These are phyloP conservation scores for Perccottus glenii DNA, from an alignment of 2,113 vertebrate species.

Conservation along the genomic window DNA sequence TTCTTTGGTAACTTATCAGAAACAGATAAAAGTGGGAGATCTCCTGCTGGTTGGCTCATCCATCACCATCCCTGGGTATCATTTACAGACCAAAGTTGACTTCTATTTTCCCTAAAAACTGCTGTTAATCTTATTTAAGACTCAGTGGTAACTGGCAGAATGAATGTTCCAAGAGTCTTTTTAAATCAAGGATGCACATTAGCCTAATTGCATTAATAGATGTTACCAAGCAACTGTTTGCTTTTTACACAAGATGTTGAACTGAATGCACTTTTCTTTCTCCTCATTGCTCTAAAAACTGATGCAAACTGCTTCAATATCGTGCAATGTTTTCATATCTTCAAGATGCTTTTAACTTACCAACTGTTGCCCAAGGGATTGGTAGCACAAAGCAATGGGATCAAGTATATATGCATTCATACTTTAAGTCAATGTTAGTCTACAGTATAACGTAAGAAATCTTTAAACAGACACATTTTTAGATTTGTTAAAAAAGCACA, in stretches of 20 bases:
- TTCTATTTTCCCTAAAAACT: conserved; percentile 5
- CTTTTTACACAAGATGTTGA: conserved; percentile 31
- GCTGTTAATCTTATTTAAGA: neutral
- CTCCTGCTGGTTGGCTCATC: conserved; percentile 30
- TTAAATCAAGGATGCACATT: neutral
- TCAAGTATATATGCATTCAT: conserved; percentile 8
- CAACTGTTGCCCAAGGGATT: conserved; percentile 10
- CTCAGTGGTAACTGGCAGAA: neutral
- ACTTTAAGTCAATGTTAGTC: neutral
- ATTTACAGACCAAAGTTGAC: neutral
- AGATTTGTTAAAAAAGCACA: neutral
- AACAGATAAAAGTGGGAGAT: conserved; percentile 37
- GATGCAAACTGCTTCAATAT: conserved; percentile 36
- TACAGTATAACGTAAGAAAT: neutral
- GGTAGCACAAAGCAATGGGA: conserved; percentile 10
- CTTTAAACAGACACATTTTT: neutral
- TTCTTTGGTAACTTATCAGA: conserved; percentile 22
- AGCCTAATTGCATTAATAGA: neutral
- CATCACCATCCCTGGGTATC: conserved; percentile 13
- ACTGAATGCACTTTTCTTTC: neutral
- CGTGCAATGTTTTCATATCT: conserved; percentile 7
- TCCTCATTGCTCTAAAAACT: conserved; percentile 1
- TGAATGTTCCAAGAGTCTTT: neutral
- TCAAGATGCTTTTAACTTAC: conserved; percentile 31
- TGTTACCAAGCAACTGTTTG: conserved; percentile 21